Base-by-base conservation (phyloP, 2,113 vertebrate genomes). In the Pseudonaja textilis region DNA sequence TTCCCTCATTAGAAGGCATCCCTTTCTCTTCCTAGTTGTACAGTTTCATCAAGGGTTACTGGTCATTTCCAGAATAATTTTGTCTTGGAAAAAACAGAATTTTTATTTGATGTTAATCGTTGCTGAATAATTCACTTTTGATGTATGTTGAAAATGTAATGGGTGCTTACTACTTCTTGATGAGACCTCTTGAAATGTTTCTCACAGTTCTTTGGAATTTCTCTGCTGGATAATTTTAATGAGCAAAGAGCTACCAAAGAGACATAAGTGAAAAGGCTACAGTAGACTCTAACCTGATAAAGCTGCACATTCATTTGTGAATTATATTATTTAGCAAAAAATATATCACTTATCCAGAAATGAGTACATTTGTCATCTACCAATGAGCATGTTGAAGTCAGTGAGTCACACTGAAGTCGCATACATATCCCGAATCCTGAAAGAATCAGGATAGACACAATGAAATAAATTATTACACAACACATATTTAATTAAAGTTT, bases 101-200 rank as follows among this genome's bases (percentile, higher is more conserved):
- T 93, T 39, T 90, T 45, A 87, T 42, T 89, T 90, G 81, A 87
- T 42, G 47, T 90, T 64, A 90, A 90, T 85, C 29, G 56, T 55
- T 10, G 16, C 55, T 85, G 89, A 93, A 47, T 18, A 20, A 22
- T 69, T 90, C 18, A 34, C 89, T 42, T 93, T 61, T 81, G 6
- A 3, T 47, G 90, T 0, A 25, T 52, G 25, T 11, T 20, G 45
- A 64, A 54, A 87, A 29, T 11, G 47, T 25, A 34, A 56, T 8
- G 22, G 61, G 81, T 8, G 14, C 42, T 54, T 45, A 16, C 55
- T 87, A 45, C 34, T 64, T 93, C n/a, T 16, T 29, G 20, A 47
- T 50, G 74, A 54, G 39, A 50, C 23, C 22, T 91, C 54, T 50
- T 74, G 87, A 93, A 56, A 88, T 81, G 22, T 88, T 52, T 56